Evolutionary conservation across 2,113 vertebrate species (phyloP), one percentile per base, ranked within the genome.

Genomic region (Onychostruthus taczanowskii): DNA sequence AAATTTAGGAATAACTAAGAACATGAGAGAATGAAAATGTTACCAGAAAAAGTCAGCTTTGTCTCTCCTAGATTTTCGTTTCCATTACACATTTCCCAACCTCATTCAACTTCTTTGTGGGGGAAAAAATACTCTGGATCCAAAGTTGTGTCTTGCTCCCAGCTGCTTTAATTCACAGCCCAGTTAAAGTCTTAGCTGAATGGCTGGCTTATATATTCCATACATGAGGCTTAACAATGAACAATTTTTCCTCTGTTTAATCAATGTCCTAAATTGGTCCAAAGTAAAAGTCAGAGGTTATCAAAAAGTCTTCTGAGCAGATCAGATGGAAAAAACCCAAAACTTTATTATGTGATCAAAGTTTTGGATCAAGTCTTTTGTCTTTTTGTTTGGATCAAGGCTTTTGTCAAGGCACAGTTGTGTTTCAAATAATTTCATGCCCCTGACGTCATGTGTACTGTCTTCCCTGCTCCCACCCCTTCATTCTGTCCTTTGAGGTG

Each of bases 401-500:
- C 19, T 49, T 74, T 66, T 46, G 22, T 15, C 41, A 84, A 39
- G 23, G 28, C 33, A 31, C 4, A 58, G 41, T 5, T 16, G 37
- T 67, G n/a, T 24, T 72, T 41, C 22, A 89, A 17, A 68, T 41
- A 4, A 58, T 58, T 58, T 80, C 16, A 17, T 55, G 16, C 12
- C 21, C 16, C 16, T 31, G 53, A 53, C 64, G 37, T 66, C 2
- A 2, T 14, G 7, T 35, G 20, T n/a, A 23, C 10, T 39, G 5
- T 16, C 9, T 41, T 64, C 4, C 11, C 7, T 2, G 1, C 9
- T 28, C 7, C 18, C 11, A 4, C 12, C 2, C 3, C 5, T 8
- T 9, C 8, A 4, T 70, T 84, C 23, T 46, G 8, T 67, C 3
- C 23, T 78, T 85, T 82, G 33, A 59, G 18, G 30, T 68, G 10